Evolutionary conservation across 2,113 vertebrate species (phyloP).

Genomic region (Aramus guarauna): DNA sequence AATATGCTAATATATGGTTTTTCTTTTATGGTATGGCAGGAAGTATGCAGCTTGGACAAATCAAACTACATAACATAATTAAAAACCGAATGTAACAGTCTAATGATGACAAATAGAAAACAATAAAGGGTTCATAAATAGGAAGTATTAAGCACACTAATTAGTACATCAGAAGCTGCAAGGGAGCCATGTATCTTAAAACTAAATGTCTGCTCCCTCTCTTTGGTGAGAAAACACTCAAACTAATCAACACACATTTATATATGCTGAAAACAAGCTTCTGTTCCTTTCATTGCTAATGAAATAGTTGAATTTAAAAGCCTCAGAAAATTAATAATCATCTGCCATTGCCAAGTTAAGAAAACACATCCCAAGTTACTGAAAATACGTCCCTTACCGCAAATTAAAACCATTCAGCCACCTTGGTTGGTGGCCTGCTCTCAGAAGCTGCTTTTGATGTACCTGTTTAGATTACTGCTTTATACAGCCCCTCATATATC

Average conservation of each 20-base stretch:
- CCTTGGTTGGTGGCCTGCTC: neutral
- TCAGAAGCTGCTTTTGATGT: neutral
- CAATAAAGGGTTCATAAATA: slow-evolving; percentile 5
- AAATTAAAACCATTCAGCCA: too few relatives aligned
- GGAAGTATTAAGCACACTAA: neutral
- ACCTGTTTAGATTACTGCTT: neutral
- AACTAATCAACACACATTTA: neutral
- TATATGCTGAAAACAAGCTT: neutral
- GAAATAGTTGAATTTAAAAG: neutral
- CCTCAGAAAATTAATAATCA: neutral
- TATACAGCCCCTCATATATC: neutral
- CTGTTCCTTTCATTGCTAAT: neutral
- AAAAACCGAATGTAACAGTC: neutral
- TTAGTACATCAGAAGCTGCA: neutral
- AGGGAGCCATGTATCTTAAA: neutral
- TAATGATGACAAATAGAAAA: neutral
- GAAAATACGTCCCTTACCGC: too few relatives aligned
- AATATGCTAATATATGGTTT: slow-evolving; percentile 16
- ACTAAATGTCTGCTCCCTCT: neutral
- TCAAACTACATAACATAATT: slow-evolving; percentile 17
- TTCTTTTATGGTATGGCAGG: neutral
- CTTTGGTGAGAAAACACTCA: neutral
- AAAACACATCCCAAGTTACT: too few relatives aligned
- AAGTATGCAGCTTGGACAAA: neutral
- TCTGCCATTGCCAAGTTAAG: neutral